Evolutionary conservation across 2,797 vertebrate genomes (phyloP).

Genomic region (Orientallactaga sibirica): DNA sequence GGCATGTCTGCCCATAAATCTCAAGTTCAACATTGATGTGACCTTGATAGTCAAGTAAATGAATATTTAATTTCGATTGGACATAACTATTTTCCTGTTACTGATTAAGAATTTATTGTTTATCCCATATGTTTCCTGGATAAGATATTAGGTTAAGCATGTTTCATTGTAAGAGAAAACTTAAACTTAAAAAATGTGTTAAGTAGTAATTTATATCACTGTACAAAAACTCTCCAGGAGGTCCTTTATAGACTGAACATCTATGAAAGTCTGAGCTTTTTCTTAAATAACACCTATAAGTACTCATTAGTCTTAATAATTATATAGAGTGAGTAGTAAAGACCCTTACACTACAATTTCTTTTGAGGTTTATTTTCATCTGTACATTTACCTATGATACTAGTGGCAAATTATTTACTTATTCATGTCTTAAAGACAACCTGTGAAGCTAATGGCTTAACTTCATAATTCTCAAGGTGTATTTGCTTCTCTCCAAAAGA

Average conservation of each 20-base stretch:
- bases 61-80: slow-evolving; percentile 54
- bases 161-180: slow-evolving; percentile 68
- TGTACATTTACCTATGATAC: neutral
- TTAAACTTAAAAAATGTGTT: slow-evolving; percentile 46
- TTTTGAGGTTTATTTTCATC: slow-evolving; percentile 16
- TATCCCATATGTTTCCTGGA: slow-evolving; percentile 51
- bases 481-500: neutral
- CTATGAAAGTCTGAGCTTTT: neutral
- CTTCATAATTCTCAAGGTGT: neutral
- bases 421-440: neutral
- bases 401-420: neutral
- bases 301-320: slow-evolving; percentile 27
- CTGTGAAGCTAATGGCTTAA: neutral
- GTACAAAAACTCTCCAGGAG: neutral
- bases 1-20: slow-evolving; percentile 60
- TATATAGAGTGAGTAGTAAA: neutral
- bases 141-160: slow-evolving; percentile 57
- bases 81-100: slow-evolving; percentile 58
- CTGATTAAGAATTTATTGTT: neutral
- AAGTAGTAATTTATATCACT: neutral
- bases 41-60: slow-evolving; percentile 47
- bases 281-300: neutral
- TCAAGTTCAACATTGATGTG: slow-evolving; percentile 28
- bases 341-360: neutral
- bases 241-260: neutral